Percentiles rank a stretch among this genome's conserved stretches.
These are phyloP conservation scores for Scrobipalpa costella DNA, from an alignment of 2,888 invertebrate genomes.

Conservation along the genomic window DNA sequence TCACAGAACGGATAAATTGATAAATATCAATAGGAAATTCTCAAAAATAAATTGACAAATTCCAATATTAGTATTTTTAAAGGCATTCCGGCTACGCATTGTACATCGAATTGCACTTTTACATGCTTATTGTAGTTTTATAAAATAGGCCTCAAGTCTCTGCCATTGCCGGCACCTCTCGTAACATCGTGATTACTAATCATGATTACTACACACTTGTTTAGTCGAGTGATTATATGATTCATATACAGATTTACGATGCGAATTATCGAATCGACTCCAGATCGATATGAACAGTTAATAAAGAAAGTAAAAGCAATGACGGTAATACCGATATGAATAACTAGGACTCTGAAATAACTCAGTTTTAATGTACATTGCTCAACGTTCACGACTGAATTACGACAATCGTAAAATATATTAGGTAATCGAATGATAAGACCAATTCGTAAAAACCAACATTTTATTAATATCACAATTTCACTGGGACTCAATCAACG, in stretches of 20 bases:
- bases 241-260: background rate
- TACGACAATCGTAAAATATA: background rate
- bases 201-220: constrained; percentile 19
- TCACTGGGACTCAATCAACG: constrained; percentile 65
- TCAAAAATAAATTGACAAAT: too few relatives aligned
- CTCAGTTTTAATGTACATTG: background rate
- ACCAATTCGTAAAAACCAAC: constrained; percentile 51
- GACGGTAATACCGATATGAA: background rate
- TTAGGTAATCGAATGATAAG: constrained; percentile 8
- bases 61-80: too few relatives aligned
- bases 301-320: constrained; percentile 9
- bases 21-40: too few relatives aligned
- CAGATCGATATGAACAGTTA: background rate
- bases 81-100: too few relatives aligned
- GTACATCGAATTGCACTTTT: too few relatives aligned
- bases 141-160: background rate
- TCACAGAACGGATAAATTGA: too few relatives aligned
- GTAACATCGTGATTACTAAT: background rate
- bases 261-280: constrained; percentile 15
- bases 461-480: constrained; percentile 79
- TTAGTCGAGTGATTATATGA: background rate
- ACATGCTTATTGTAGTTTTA: too few relatives aligned
- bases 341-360: background rate
- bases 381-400: constrained; percentile 1
- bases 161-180: constrained; percentile 15